Percentiles rank a stretch among this genome's conserved stretches.
Evolutionary conservation across 1,140 invertebrate genomes (phyloP).

Genomic region (Aphidius ervi): DNA sequence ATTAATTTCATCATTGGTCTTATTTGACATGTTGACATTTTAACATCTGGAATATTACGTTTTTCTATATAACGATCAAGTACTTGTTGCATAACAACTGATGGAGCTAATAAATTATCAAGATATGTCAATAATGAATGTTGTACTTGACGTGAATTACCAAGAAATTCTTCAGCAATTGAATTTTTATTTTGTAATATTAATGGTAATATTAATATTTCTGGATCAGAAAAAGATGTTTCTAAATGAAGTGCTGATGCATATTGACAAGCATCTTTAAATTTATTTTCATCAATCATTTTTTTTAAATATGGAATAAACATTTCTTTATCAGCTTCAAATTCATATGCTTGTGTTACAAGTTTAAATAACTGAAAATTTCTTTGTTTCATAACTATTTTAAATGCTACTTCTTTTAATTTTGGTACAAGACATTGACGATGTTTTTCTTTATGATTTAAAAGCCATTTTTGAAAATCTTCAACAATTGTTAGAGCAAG

Average conservation of each 20-base stretch:
- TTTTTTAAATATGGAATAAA: constrained; percentile 54
- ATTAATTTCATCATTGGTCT: constrained; percentile 63
- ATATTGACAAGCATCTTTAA: constrained; percentile 65
- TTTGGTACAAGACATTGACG: constrained; percentile 49
- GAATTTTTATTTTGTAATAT: constrained; percentile 69
- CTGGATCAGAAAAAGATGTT: constrained; percentile 57
- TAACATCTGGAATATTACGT: constrained; percentile 58
- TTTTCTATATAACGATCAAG: constrained; percentile 46
- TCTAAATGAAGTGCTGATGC: constrained; percentile 62
- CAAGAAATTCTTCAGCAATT: constrained; percentile 65
- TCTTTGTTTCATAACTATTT: constrained; percentile 56
- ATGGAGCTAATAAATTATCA: constrained; percentile 56
- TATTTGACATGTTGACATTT: constrained; percentile 55
- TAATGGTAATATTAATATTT: constrained; percentile 67
- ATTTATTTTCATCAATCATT: constrained; percentile 55
- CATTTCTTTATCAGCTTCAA: constrained; percentile 51
- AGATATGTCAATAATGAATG: constrained; percentile 58
- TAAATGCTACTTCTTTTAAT: constrained; percentile 60
- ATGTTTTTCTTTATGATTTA: constrained; percentile 36
- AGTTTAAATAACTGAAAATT: constrained; percentile 54
- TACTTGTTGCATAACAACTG: constrained; percentile 40
- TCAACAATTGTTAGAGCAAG: constrained; percentile 58
- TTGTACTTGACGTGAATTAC: constrained; percentile 58
- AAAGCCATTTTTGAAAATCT: constrained; percentile 55
- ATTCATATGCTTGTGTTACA: constrained; percentile 54